Evolutionary conservation across 1,140 invertebrate genomes (phyloP), one percentile per base, ranked within the genome.

Genomic region (Pentalonia nigronervosa): DNA sequence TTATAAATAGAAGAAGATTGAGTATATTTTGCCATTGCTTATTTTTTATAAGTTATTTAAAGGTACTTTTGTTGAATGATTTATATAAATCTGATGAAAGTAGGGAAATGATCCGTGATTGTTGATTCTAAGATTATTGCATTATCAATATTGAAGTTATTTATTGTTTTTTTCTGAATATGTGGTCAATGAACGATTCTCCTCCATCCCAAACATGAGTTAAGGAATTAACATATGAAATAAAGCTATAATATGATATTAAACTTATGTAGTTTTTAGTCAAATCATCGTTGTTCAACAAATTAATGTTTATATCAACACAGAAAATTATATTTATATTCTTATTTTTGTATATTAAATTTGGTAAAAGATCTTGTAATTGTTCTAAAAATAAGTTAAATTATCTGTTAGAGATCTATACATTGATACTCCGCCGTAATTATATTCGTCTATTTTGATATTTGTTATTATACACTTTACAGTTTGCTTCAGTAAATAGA

Each of bases 181-280:
- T 36, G 6, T 83, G 76, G 34, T 83, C 67, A n/a, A 76, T 76
- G n/a, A 11, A 76, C 11, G 34, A 81, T 81, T 81, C 34, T 7
- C 84, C 45, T 7, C 7, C 41, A 45, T 87, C 25, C 41, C 36
- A 87, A 1, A 87, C 45, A 87, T 23, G 45, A 48, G 45, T 87
- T 48, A 23, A 45, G 4, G 84, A 87, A 23, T 87, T 87, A 30
- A 87, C 0, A 47, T 25, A 48, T 87, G 84, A 87, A 17, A 3
- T 87, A 87, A 87, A 87, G 30, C 45, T 45, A 87, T 87, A 48
- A 30, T 87, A 23, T 87, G 84, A 87, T 23, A 48, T 87, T 87
- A 47, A 47, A 14, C 36, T 45, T 7, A 87, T 14, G 14, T 87
- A 87, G 23, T 87, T 47, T 48, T 87, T 87, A 47, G 45, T 48